phyloP scores from a whole-genome alignment of 2,113 vertebrate species.

The Catharus bicknelli region DNA sequence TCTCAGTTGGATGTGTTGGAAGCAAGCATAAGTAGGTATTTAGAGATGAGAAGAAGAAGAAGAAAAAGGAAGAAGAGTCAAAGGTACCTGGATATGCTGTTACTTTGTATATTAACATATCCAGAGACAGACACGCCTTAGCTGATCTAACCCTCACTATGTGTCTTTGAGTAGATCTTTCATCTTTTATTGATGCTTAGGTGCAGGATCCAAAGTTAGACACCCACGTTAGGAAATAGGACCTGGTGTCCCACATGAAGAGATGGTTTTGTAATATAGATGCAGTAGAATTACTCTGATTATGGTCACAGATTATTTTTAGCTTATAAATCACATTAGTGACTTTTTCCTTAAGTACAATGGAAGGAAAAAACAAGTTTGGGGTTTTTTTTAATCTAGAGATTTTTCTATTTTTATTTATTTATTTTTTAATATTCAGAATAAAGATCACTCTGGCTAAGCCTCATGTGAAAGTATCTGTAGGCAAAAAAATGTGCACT shows the following conservation, averaged over 20 bases:
- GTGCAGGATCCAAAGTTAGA: neutral
- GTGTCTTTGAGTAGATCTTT: neutral
- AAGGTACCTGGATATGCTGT: neutral
- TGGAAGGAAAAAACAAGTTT: neutral
- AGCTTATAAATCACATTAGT: neutral
- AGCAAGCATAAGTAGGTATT: neutral
- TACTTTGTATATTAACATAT: neutral
- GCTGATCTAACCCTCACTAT: neutral
- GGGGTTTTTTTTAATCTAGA: neutral
- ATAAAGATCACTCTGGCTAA: neutral
- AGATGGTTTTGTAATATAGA: neutral
- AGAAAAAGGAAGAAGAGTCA: neutral
- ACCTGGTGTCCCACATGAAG: neutral
- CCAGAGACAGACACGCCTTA: neutral
- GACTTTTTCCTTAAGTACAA: neutral
- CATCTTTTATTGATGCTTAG: neutral
- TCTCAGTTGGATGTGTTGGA: neutral
- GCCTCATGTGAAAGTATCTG: neutral
- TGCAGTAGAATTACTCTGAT: neutral
- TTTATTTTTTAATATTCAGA: neutral
- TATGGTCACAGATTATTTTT: neutral
- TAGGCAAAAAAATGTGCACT: neutral
- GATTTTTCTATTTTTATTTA: neutral
- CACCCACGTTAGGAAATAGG: neutral
- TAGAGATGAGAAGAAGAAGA: neutral